These are phyloP conservation scores for Regulus satrapa DNA, from an alignment of 2,113 vertebrate species.

Conservation along the genomic window DNA sequence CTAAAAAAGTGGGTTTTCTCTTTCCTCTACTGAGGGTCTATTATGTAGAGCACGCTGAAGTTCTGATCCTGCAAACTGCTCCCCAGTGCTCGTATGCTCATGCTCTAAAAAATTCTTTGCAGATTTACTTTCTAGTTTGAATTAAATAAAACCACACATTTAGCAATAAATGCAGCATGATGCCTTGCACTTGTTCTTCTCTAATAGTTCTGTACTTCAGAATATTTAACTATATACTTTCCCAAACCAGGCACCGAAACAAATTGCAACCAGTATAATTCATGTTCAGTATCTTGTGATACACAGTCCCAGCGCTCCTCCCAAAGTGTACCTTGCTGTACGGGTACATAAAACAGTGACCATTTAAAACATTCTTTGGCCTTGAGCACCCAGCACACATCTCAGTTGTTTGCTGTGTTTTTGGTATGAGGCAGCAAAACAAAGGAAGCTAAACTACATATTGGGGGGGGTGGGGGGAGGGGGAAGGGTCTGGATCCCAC, in stretches of 20 bases:
- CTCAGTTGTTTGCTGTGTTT: background rate
- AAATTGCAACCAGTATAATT: background rate
- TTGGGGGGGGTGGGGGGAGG: fast-evolving
- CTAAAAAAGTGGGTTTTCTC: background rate
- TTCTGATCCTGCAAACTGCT: background rate
- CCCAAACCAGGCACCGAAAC: background rate
- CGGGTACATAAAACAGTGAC: background rate
- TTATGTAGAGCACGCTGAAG: background rate
- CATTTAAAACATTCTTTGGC: background rate
- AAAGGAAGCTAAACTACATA: background rate
- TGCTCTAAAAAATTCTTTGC: background rate
- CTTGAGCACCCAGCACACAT: background rate
- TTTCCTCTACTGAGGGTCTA: background rate
- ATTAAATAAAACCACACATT: background rate
- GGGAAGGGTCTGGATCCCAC: background rate
- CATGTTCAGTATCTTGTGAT: background rate
- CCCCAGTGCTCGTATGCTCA: background rate
- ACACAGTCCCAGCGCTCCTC: background rate
- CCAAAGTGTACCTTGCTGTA: background rate
- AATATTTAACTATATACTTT: background rate
- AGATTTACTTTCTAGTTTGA: background rate
- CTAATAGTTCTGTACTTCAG: background rate
- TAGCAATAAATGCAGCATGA: background rate
- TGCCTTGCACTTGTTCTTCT: background rate
- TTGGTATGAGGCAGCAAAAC: background rate